Evolutionary conservation across 1,140 invertebrate species (phyloP).

Genomic region (Campodea augens): DNA sequence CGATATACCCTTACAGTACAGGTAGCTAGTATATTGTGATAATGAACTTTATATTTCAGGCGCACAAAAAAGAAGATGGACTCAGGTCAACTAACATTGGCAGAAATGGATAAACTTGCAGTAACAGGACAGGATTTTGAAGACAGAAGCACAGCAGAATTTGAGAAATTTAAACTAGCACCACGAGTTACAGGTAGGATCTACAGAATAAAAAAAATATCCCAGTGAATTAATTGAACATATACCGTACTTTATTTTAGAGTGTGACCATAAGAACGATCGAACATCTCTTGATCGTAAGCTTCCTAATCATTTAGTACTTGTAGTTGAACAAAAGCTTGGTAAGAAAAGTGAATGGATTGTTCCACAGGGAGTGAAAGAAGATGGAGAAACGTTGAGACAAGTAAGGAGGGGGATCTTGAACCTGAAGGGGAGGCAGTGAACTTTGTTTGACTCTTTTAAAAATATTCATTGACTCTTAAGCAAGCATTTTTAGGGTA

Average conservation of each 20-base stretch:
- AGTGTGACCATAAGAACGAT: slow-evolving; percentile 48
- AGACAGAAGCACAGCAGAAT: slow-evolving; percentile 45
- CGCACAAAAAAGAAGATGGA: slow-evolving; percentile 36
- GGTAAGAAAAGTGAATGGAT: slow-evolving; percentile 42
- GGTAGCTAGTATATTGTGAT: slow-evolving; percentile 4
- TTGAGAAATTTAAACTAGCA: slow-evolving; percentile 44
- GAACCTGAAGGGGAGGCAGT: too few relatives aligned
- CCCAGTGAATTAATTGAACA: slow-evolving; percentile 6
- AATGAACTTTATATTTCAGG: slow-evolving; percentile 19
- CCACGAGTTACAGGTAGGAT: slow-evolving; percentile 32
- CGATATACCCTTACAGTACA: slow-evolving; percentile 1
- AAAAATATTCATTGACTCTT: too few relatives aligned
- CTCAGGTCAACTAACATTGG: slow-evolving; percentile 30
- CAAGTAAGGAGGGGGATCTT: too few relatives aligned
- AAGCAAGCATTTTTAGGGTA: too few relatives aligned
- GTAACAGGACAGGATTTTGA: slow-evolving; percentile 63
- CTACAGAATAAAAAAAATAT: slow-evolving; percentile 1
- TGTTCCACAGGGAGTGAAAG: slow-evolving; percentile 49
- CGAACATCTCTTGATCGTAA: slow-evolving; percentile 45
- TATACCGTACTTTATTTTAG: slow-evolving; percentile 22
- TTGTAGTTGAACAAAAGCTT: slow-evolving; percentile 51
- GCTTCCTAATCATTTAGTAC: slow-evolving; percentile 51
- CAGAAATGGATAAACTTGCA: slow-evolving; percentile 37
- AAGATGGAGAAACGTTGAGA: slow-evolving; percentile 58
- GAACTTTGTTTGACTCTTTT: too few relatives aligned